Base-by-base conservation (phyloP, 30 jellyfish, hydroid and myxozoan species). In the Hydractinia echinata region DNA sequence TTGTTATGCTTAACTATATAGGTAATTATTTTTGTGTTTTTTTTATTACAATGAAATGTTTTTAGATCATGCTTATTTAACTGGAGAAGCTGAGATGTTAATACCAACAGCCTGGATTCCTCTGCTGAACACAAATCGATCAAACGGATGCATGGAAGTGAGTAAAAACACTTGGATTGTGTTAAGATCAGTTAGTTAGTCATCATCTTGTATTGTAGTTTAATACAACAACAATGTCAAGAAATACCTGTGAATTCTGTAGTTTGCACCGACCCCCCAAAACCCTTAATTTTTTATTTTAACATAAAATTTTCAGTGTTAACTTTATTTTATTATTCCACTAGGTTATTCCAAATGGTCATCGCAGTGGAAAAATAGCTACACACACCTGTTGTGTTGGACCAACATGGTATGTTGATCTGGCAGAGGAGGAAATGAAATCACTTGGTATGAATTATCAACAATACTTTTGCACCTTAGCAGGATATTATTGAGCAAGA, bases 91-190 rank as follows among this genome's bases (percentile, higher is more conserved):
- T 69, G 18, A 67, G 10, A 58, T 77, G 16, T 68, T 76, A 10
- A 77, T 84, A 14, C 94, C 87, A 14, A 84, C 94, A 30, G 94
- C 87, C 52, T 84, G 94, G 94, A 70, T 84, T 9, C 94, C 94
- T 61, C 79, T 84, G 16, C 49, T 84, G 1, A 83, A 84, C 68
- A 84, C 94, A n/a, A 77, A 66, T 52, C 14, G 60, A 52, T 53
- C 16, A 16, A 84, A 84, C 54, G 94, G 94, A 20, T 76, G 94
- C 79, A 76, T 84, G 94, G 44, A 30, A 2, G 44, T 30, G 44
- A 30, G 44, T 30, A 30, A 30, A 30, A 0, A 30, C 44, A 30
- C 1, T 2, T 30, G 44, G 44, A 30, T 30, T 30, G 44, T 30
- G 44, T 30, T 30, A 2, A 30, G 44, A 30, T 30, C 2, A 30